Conservation (phyloP, 1,140 invertebrate genomes). For the Penaeus indicus region DNA sequence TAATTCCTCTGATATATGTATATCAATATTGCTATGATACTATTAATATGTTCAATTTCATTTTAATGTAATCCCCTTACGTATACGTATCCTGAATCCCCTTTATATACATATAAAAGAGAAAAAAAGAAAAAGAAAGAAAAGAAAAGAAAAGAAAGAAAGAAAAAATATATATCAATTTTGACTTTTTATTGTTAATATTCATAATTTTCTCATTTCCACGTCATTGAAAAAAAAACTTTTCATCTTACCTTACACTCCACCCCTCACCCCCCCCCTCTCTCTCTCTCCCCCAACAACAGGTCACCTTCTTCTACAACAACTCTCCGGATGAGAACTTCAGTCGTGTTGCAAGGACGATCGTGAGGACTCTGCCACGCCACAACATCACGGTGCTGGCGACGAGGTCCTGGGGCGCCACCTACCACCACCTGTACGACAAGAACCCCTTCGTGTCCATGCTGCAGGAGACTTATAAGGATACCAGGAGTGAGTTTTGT, state of each 20-base stretch:
- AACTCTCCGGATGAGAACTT: constrained; percentile 57
- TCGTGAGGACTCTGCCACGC: constrained; percentile 77
- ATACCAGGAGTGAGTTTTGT: constrained; percentile 82
- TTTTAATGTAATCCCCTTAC: no score
- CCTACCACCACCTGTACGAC: constrained; percentile 81
- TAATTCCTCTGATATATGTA: no score
- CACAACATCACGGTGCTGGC: constrained; percentile 80
- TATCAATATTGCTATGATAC: no score
- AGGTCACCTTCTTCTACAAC: constrained; percentile 62
- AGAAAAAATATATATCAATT: neutral
- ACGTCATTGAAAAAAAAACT: neutral
- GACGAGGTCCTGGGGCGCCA: constrained; percentile 79
- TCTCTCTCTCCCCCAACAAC: constrained; percentile 9
- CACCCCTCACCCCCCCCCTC: neutral
- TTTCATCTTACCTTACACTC: neutral
- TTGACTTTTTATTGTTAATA: neutral
- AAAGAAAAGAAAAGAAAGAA: no score
- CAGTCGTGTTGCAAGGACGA: constrained; percentile 77
- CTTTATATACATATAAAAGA: no score
- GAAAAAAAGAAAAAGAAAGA: no score
- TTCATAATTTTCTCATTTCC: neutral
- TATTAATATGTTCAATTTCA: no score
- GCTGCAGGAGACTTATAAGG: constrained; percentile 81
- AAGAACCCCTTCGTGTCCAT: constrained; percentile 85
- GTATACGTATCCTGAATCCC: no score